Evolutionary conservation across 2,113 vertebrate species (phyloP).

Genomic region (Aleadryas rufinucha): DNA sequence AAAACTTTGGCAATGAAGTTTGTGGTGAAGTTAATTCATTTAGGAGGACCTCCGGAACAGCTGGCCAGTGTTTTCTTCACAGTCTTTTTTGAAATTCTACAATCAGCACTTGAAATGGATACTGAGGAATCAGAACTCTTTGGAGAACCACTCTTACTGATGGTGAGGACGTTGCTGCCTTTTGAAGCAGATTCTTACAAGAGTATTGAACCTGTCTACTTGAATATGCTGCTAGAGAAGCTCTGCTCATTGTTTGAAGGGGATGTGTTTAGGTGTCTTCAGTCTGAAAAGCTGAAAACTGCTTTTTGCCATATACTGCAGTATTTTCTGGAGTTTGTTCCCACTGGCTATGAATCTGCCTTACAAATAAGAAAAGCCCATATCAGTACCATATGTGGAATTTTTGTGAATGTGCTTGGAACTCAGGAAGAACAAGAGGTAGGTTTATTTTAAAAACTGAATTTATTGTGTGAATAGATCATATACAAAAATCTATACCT

Average conservation of each 20-base stretch:
- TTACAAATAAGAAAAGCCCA: constrained; percentile 73
- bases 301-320: constrained; percentile 83
- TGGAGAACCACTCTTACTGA: constrained; percentile 76
- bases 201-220: constrained; percentile 82
- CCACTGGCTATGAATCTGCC: constrained; percentile 81
- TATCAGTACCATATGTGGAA: constrained; percentile 77
- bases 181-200: constrained; percentile 64
- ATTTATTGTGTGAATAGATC: not conserved
- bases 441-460: constrained; percentile 26
- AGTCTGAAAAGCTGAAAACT: constrained; percentile 77
- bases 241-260: constrained; percentile 77
- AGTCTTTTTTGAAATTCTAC: constrained; percentile 80
- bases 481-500: not conserved
- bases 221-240: constrained; percentile 85
- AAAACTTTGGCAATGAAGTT: constrained; percentile 76
- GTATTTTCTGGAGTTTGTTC: constrained; percentile 82
- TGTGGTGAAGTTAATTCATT: constrained; percentile 77
- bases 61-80: constrained; percentile 81
- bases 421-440: constrained; percentile 79
- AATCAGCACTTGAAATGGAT: constrained; percentile 65
- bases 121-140: constrained; percentile 65
- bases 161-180: constrained; percentile 81
- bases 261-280: constrained; percentile 64
- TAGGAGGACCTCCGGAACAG: constrained; percentile 83
- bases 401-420: constrained; percentile 79